These are phyloP conservation scores for Thamnaconus septentrionalis DNA, from an alignment of 2,113 vertebrate genomes.

Conservation along the genomic window DNA sequence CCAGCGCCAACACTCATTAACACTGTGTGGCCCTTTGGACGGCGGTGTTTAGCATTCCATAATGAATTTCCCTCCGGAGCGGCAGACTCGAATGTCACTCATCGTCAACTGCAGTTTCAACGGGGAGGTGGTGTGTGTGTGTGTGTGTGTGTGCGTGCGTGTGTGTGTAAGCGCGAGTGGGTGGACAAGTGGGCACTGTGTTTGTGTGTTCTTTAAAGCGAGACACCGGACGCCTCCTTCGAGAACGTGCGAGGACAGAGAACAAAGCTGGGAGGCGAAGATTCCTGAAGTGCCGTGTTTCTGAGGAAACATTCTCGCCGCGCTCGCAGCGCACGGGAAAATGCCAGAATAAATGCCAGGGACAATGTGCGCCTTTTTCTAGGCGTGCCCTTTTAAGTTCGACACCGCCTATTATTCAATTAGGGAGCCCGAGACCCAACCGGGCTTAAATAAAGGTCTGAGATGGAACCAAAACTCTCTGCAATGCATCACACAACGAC, in stretches of 20 bases:
- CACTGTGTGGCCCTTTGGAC: conserved; percentile 65
- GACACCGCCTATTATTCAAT: conserved; percentile 52
- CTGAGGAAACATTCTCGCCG: conserved; percentile 40
- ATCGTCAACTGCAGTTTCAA: conserved; percentile 59
- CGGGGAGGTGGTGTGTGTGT: conserved; percentile 13
- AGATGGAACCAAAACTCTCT: conserved; percentile 32
- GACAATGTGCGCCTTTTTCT: conserved; percentile 31
- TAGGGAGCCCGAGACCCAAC: conserved; percentile 35
- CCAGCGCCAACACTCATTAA: conserved; percentile 64
- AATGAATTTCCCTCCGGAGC: conserved; percentile 71
- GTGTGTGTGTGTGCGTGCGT: too few relatives aligned
- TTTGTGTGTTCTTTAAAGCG: conserved; percentile 24
- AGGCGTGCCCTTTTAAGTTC: conserved; percentile 48
- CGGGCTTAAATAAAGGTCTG: conserved; percentile 29
- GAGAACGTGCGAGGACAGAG: conserved; percentile 17
- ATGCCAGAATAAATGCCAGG: conserved; percentile 56
- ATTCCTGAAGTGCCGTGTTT: conserved; percentile 28
- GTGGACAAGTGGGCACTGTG: conserved; percentile 30
- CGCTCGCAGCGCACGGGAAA: conserved; percentile 30
- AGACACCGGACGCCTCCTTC: conserved; percentile 25
- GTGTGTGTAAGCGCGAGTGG: conserved; percentile 3
- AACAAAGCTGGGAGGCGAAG: conserved; percentile 11
- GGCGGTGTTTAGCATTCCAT: conserved; percentile 70
- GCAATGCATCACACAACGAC: conserved; percentile 19
- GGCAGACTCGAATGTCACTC: conserved; percentile 69